These are phyloP conservation scores for Eclectus roratus DNA, from an alignment of 2,113 vertebrate species.

Conservation along the genomic window DNA sequence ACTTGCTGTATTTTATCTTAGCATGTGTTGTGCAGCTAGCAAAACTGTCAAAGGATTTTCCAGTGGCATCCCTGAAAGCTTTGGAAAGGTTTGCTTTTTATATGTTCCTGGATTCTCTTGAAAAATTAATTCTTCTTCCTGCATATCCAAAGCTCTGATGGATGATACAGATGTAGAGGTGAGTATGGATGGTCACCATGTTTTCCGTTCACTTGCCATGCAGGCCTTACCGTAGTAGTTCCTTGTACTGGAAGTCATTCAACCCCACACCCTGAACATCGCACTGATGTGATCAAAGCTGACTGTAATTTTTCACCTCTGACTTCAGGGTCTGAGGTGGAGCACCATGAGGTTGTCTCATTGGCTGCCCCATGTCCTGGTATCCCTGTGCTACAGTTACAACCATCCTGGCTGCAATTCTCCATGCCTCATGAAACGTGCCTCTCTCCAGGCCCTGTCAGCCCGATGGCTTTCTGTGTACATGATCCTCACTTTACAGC, in stretches of 20 bases:
- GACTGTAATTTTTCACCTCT: not conserved
- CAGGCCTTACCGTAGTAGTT: not conserved
- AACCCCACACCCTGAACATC: not conserved
- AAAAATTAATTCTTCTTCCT: not conserved
- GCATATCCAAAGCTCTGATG: not conserved
- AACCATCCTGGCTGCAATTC: not conserved
- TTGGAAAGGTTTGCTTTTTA: not conserved
- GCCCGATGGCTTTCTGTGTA: not conserved
- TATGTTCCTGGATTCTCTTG: not conserved
- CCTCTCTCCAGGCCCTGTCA: not conserved
- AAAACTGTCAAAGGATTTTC: not conserved
- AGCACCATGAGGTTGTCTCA: rapidly evolving
- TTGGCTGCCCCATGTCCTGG: not conserved
- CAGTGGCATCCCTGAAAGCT: not conserved
- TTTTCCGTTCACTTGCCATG: not conserved
- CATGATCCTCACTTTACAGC: no score
- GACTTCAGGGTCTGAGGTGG: not conserved
- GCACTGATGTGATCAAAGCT: rapidly evolving
- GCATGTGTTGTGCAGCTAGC: not conserved
- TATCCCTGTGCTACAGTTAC: not conserved
- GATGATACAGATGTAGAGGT: not conserved
- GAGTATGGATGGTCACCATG: not conserved
- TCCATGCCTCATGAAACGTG: rapidly evolving
- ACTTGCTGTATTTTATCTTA: not conserved
- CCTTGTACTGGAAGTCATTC: not conserved